phyloP scores from a whole-genome alignment of 2,797 vertebrate species.

The Mus caroli region DNA sequence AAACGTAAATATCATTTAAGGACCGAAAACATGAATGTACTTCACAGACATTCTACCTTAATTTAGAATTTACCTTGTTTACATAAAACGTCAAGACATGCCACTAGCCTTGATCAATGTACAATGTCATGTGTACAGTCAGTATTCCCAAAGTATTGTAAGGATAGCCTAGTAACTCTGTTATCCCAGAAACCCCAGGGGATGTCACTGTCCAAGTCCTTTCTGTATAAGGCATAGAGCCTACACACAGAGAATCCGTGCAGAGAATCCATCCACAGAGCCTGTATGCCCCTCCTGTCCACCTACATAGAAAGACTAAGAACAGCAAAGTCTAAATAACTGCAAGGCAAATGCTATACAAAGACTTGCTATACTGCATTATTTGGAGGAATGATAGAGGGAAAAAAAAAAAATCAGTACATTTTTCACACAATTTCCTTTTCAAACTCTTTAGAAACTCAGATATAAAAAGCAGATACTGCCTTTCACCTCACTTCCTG shows the following conservation, averaged over 20 bases:
- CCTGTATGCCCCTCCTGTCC: not conserved
- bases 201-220: not conserved
- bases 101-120: slow-evolving; percentile 22
- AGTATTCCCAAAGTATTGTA: not conserved
- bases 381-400: not conserved
- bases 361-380: not conserved
- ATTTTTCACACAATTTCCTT: not conserved
- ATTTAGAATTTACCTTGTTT: slow-evolving; percentile 27
- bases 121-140: not conserved
- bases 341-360: not conserved
- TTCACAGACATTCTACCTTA: not conserved
- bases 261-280: not conserved
- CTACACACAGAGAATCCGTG: not conserved
- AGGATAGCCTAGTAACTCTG: not conserved
- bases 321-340: not conserved
- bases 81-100: not conserved
- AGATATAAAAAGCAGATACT: not conserved
- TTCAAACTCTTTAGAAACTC: not conserved
- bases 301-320: not conserved
- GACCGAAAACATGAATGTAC: slow-evolving; percentile 43
- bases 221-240: not conserved
- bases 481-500: not conserved
- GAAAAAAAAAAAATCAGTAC: not conserved
- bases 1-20: not conserved
- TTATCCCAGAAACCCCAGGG: not conserved